Conservation (phyloP, 2,797 vertebrate genomes). For the Rhinophrynus dorsalis region DNA sequence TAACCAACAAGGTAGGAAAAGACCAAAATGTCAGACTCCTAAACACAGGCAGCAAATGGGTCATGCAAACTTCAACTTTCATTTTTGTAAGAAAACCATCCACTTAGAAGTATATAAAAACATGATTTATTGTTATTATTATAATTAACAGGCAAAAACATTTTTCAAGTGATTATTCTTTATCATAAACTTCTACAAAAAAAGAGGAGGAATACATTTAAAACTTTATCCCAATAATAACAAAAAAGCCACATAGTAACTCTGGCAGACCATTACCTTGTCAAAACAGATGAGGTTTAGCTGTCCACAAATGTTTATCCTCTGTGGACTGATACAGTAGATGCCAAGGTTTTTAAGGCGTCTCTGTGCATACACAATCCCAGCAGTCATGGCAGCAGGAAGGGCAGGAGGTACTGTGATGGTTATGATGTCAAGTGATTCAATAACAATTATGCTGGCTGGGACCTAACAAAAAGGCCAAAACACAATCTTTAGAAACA, state of each 20-base stretch:
- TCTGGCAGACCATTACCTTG: conserved; percentile 76
- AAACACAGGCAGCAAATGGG: too few relatives aligned
- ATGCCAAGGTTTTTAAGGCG: conserved; percentile 87
- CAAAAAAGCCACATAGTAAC: background rate
- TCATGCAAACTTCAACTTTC: too few relatives aligned
- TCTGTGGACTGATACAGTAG: conserved; percentile 96
- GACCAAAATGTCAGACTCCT: too few relatives aligned
- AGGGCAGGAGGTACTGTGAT: conserved; percentile 96
- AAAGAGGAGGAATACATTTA: too few relatives aligned
- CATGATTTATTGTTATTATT: too few relatives aligned
- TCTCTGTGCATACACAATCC: conserved; percentile 93
- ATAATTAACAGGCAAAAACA: too few relatives aligned
- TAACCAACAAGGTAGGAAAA: too few relatives aligned
- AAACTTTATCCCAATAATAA: too few relatives aligned
- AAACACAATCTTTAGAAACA: background rate
- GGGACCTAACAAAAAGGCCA: conserved; percentile 68
- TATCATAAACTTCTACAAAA: too few relatives aligned
- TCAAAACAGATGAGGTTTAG: conserved; percentile 97
- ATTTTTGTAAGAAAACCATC: too few relatives aligned
- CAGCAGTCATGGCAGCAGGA: conserved; percentile 95
- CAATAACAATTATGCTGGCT: conserved; percentile 81
- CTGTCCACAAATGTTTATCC: conserved; percentile 97
- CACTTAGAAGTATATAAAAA: too few relatives aligned
- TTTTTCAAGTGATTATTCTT: too few relatives aligned
- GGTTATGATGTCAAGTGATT: conserved; percentile 96